Percentiles rank a stretch among this genome's conserved stretches.
Conservation (phyloP, 2,113 vertebrate species). For the Edolisoma coerulescens region DNA sequence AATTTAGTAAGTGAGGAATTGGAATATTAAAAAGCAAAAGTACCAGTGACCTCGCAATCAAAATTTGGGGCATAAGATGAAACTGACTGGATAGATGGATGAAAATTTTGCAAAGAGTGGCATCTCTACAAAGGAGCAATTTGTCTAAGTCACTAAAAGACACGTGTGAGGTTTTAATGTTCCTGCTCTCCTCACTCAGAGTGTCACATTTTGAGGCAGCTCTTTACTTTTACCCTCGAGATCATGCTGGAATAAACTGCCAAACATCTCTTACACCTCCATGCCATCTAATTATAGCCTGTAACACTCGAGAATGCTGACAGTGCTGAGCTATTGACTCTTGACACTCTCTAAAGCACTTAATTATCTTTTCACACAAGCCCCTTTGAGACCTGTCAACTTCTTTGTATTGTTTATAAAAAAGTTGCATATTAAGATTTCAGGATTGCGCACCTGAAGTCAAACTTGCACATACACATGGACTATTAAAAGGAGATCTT, state of each 20-base stretch:
- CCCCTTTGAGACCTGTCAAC: constrained; percentile 82
- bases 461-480: constrained; percentile 25
- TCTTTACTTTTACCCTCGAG: constrained; percentile 71
- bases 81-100: not conserved
- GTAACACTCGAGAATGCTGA: constrained; percentile 78
- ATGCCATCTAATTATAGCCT: constrained; percentile 87
- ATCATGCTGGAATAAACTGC: constrained; percentile 81
- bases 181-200: constrained; percentile 26
- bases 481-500: constrained; percentile 5
- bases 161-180: constrained; percentile 18
- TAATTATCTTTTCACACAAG: constrained; percentile 87
- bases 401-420: constrained; percentile 80
- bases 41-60: not conserved
- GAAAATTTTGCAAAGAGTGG: not conserved
- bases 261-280: constrained; percentile 81
- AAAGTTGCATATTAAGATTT: constrained; percentile 74
- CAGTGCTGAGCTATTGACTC: constrained; percentile 84
- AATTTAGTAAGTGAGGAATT: not conserved
- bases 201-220: constrained; percentile 55
- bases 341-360: constrained; percentile 85
- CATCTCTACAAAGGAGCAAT: not conserved
- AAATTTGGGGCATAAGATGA: not conserved
- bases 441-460: constrained; percentile 57
- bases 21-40: not conserved
- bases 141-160: not conserved